A percentile compares a stretch with the other conserved stretches of the same genome.
Conservation (phyloP, 2,113 vertebrate species). For the Chamaea fasciata region DNA sequence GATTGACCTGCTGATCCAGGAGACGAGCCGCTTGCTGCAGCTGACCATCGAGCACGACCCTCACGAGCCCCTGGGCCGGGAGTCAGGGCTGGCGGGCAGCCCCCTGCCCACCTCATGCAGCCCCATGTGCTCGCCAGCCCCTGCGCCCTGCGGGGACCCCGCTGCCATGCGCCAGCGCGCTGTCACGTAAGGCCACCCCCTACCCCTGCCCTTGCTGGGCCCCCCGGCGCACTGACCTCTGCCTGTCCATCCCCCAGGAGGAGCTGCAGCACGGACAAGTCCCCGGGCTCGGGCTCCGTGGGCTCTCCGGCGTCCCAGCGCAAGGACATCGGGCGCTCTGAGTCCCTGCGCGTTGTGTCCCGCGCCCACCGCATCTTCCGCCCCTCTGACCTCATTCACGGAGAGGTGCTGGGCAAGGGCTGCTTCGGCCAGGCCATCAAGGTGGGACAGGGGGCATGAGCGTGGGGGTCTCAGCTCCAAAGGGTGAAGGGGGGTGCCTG, state of each 20-base stretch:
- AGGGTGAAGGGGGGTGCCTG: neutral
- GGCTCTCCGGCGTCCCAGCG: constrained; percentile 82
- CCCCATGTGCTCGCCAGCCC: constrained; percentile 71
- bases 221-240: neutral
- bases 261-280: constrained; percentile 93
- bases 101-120: constrained; percentile 65
- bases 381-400: constrained; percentile 93
- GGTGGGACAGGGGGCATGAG: constrained; percentile 52
- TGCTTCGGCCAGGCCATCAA: constrained; percentile 98
- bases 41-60: constrained; percentile 95
- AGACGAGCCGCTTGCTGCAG: constrained; percentile 92
- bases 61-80: constrained; percentile 69
- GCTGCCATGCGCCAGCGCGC: constrained; percentile 36
- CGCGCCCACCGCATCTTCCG: constrained; percentile 91
- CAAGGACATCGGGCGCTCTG: constrained; percentile 91
- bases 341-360: constrained; percentile 85
- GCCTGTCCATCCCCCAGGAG: constrained; percentile 57
- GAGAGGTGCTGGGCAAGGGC: constrained; percentile 93
- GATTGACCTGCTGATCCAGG: constrained; percentile 95
- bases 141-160: constrained; percentile 69
- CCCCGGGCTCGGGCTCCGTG: constrained; percentile 80
- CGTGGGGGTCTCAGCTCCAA: fast-evolving
- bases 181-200: constrained; percentile 74
- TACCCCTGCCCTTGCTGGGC: fast-evolving
- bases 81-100: constrained; percentile 62